Percentiles rank a stretch among this genome's conserved stretches.
Conservation (phyloP, 1,140 invertebrate species). For the Aphaenogaster rudis region DNA sequence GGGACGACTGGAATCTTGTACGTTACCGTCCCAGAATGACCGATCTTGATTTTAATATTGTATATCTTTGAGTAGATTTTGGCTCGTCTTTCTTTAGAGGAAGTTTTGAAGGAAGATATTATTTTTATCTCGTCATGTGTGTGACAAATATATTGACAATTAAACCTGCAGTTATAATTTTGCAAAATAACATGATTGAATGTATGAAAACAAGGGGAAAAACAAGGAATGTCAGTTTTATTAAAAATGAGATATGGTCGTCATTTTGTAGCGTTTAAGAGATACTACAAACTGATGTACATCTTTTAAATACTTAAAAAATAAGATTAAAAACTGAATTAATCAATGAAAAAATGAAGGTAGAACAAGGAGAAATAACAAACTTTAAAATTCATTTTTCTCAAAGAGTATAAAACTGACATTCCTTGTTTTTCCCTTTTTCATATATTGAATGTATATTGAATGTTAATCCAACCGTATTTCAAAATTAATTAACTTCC, state of each 20-base stretch:
- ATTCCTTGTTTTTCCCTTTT: too few relatives aligned
- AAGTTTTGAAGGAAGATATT: neutral
- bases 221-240: too few relatives aligned
- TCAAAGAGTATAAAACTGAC: too few relatives aligned
- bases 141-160: neutral
- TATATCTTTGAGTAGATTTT: neutral
- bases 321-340: too few relatives aligned
- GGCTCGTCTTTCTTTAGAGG: neutral
- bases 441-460: too few relatives aligned
- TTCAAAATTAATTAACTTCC: neutral
- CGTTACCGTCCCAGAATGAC: neutral
- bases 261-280: too few relatives aligned
- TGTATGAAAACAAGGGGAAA: neutral
- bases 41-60: constrained; percentile 5
- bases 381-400: too few relatives aligned
- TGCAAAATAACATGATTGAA: neutral
- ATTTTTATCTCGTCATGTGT: neutral
- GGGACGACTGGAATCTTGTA: neutral
- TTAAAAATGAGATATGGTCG: too few relatives aligned
- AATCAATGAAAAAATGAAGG: too few relatives aligned
- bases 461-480: neutral
- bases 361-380: too few relatives aligned
- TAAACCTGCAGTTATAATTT: neutral
- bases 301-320: too few relatives aligned
- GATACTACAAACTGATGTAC: too few relatives aligned